phyloP scores from a whole-genome alignment of 1,140 invertebrate genomes.

The Achroia grisella region DNA sequence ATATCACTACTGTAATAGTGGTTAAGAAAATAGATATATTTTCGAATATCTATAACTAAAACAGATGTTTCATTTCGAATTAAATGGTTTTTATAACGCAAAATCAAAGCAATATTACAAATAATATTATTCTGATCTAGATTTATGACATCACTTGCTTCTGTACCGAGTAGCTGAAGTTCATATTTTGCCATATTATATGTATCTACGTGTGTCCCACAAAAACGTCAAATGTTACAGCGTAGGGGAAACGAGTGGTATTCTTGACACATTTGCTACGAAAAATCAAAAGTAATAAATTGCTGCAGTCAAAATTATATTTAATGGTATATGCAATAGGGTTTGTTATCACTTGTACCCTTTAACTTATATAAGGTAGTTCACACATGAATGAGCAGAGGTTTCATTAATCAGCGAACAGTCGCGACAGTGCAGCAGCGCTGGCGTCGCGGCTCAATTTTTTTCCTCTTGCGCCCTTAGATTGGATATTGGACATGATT shows the following conservation, averaged over 20 bases:
- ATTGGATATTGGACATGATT: slow-evolving; percentile 68
- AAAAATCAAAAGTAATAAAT: slow-evolving; percentile 7
- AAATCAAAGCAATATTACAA: no score
- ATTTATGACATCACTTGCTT: background rate
- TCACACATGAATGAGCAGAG: slow-evolving; percentile 53
- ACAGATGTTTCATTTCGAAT: no score
- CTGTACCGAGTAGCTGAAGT: slow-evolving; percentile 7
- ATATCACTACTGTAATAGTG: no score
- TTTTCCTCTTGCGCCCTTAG: slow-evolving; percentile 67
- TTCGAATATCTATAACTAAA: no score
- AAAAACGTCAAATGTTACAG: slow-evolving; percentile 72
- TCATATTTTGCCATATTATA: slow-evolving; percentile 68
- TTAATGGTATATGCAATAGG: slow-evolving; percentile 7
- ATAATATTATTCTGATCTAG: background rate
- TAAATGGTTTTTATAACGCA: no score
- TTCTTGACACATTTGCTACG: slow-evolving; percentile 27
- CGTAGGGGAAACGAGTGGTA: slow-evolving; percentile 68
- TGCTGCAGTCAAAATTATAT: slow-evolving; percentile 3
- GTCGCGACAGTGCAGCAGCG: slow-evolving; percentile 66
- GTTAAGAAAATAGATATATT: no score
- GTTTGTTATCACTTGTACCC: slow-evolving; percentile 9
- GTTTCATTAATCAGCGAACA: slow-evolving; percentile 67
- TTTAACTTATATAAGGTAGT: slow-evolving; percentile 23
- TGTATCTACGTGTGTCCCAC: slow-evolving; percentile 61
- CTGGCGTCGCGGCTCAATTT: slow-evolving; percentile 64